These are phyloP conservation scores for Lithobates sylvaticus DNA, from an alignment of 2,797 vertebrate genomes.

Conservation along the genomic window DNA sequence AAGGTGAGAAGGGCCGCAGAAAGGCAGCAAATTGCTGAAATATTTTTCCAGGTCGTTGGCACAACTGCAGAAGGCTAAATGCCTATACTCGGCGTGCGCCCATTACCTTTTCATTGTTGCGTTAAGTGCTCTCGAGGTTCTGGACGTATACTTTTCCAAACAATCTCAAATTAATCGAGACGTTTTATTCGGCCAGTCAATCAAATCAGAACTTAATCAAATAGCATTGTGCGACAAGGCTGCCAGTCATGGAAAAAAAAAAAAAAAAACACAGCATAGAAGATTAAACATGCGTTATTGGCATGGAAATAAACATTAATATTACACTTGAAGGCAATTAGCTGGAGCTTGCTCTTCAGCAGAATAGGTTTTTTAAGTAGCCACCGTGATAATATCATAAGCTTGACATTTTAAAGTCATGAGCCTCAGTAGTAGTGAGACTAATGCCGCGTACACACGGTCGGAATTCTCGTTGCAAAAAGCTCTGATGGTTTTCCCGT, in stretches of 20 bases:
- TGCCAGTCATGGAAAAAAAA: slow-evolving; percentile 20
- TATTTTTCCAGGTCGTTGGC: slow-evolving; percentile 67
- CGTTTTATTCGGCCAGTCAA: slow-evolving; percentile 67
- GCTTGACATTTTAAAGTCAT: too few relatives aligned
- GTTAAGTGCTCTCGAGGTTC: slow-evolving; percentile 72
- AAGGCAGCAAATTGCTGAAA: slow-evolving; percentile 67
- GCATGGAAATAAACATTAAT: slow-evolving; percentile 48
- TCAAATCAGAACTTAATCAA: slow-evolving; percentile 69
- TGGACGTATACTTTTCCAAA: slow-evolving; percentile 67
- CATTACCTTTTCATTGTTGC: slow-evolving; percentile 70
- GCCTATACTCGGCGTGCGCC: slow-evolving; percentile 64
- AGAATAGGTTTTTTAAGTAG: slow-evolving; percentile 5
- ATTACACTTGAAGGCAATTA: slow-evolving; percentile 8
- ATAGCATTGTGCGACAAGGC: slow-evolving; percentile 59
- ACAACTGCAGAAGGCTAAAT: slow-evolving; percentile 71
- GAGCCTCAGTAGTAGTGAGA: too few relatives aligned
- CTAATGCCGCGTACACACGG: too few relatives aligned
- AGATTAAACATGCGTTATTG: slow-evolving; percentile 23
- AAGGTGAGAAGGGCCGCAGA: slow-evolving; percentile 55
- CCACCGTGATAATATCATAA: too few relatives aligned
- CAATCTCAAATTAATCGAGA: slow-evolving; percentile 69
- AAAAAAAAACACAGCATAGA: background rate
- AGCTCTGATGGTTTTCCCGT: too few relatives aligned
- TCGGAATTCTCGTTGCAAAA: too few relatives aligned
- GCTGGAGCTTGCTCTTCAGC: slow-evolving; percentile 19